Evolutionary conservation across 2,113 vertebrate species (phyloP).

Genomic region (Oncorhynchus nerka): DNA sequence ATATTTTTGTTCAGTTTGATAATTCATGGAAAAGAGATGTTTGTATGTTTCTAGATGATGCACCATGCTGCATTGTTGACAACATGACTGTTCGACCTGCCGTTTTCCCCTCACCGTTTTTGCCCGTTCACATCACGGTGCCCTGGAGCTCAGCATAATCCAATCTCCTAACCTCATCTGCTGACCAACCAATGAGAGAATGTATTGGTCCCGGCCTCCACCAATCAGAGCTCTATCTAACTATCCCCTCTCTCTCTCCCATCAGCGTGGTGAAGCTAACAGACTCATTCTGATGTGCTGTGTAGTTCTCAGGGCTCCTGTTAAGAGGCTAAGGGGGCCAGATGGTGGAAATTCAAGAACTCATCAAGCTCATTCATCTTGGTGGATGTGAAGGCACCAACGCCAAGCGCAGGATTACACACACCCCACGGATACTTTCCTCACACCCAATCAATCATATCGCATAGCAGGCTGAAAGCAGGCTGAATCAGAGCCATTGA

Average conservation of each 20-base stretch:
- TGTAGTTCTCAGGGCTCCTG: conserved; percentile 59
- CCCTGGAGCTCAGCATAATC: too few species aligned
- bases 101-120: too few species aligned
- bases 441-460: conserved; percentile 60
- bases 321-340: conserved; percentile 52
- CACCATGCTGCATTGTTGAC: too few species aligned
- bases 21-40: too few species aligned
- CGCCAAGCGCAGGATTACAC: conserved; percentile 53
- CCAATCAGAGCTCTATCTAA: neutral
- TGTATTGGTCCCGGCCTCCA: too few species aligned
- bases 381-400: conserved; percentile 50
- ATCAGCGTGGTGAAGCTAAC: conserved; percentile 55
- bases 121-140: too few species aligned
- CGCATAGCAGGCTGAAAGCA: conserved; percentile 49
- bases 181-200: conserved; percentile 25
- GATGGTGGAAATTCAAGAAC: conserved; percentile 68
- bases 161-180: conserved; percentile 47
- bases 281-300: conserved; percentile 64
- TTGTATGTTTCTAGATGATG: too few species aligned
- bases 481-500: conserved; percentile 24
- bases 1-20: too few species aligned
- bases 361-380: conserved; percentile 73
- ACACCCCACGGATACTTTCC: conserved; percentile 49
- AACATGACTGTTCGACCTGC: too few species aligned
- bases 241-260: conserved; percentile 30